Evolutionary conservation across 1,140 invertebrate species (phyloP), one percentile per base, ranked within the genome.

Genomic region (Pseudoatta argentina): DNA sequence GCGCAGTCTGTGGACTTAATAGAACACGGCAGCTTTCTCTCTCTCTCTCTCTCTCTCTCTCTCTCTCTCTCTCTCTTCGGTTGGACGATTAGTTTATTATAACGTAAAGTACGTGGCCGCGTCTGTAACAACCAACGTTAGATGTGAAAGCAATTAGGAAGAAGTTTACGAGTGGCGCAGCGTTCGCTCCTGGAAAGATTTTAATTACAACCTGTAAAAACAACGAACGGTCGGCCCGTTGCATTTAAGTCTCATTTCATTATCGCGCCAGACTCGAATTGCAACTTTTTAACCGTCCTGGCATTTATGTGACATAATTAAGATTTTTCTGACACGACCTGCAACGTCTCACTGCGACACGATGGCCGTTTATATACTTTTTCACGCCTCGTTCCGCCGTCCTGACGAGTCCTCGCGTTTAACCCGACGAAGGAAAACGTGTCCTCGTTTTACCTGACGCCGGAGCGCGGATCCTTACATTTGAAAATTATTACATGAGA

Each of bases 201-300:
- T 87, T 87, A 87, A 87, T 87, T 87, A 87, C 79, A 75, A 57
- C 14, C 79, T 51, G 71, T 76, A 87, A 87, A 85, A 71, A 59
- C 81, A 53, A 30, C 66, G 53, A 53, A 79, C 30, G 53, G 72
- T 44, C 21, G 78, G 61, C 16, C 21, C 63, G 64, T 67, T 67
- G 64, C 39, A 76, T 87, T 85, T 85, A 87, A 87, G 81, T 85
- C 86, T 51, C 67, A 63, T 87, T 87, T 85, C 61, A 73, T 87
- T 87, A 85, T 73, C 67, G 61, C 69, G 59, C 63, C 53, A 39
- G 51, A 3, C 71, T 82, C 63, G 51, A 64, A 82, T 44, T 34
- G 79, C 63, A 53, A 85, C 63, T 57, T 55, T 83, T 67, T 75
- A 51, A 27, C 48, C 57, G 21, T 30, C 67, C 27, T 87, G 79